Percentiles rank a stretch among this genome's conserved stretches.
These are phyloP conservation scores for Gastracanthus pulcherrimus DNA, from an alignment of 2,888 invertebrate genomes.

Conservation along the genomic window DNA sequence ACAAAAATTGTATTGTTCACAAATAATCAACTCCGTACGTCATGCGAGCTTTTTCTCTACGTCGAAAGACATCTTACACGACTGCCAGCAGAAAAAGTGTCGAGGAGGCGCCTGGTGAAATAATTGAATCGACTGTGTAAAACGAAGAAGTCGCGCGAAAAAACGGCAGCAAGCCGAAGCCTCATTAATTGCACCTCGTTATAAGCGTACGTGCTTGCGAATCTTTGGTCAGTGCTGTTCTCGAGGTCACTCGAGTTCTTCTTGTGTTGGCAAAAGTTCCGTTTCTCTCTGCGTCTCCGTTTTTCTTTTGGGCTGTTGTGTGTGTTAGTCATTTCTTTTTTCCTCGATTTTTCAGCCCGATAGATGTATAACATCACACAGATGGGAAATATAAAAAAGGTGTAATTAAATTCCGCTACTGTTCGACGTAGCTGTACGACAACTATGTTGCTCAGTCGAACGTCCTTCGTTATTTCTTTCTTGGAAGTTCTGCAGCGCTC, in stretches of 20 bases:
- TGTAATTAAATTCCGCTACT: slow-evolving; percentile 42
- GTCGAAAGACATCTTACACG: neutral
- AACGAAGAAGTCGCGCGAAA: neutral
- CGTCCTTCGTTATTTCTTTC: slow-evolving; percentile 41
- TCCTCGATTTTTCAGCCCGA: slow-evolving; percentile 25
- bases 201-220: slow-evolving; percentile 36
- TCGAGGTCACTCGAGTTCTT: slow-evolving; percentile 27
- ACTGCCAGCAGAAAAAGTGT: neutral
- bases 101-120: slow-evolving; percentile 35
- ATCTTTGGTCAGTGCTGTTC: neutral
- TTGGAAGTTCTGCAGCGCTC: slow-evolving; percentile 5
- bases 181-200: slow-evolving; percentile 52
- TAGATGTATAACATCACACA: neutral
- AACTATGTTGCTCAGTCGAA: neutral
- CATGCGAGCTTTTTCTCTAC: neutral
- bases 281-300: slow-evolving; percentile 2
- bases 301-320: neutral
- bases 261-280: slow-evolving; percentile 23
- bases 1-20: neutral
- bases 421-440: slow-evolving; percentile 5
- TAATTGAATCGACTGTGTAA: slow-evolving; percentile 47
- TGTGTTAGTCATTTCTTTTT: neutral
- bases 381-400: slow-evolving; percentile 33
- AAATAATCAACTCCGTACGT: neutral
- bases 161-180: slow-evolving; percentile 18